Conservation (phyloP, 2,888 invertebrate species). For the Pyrgus malvae region DNA sequence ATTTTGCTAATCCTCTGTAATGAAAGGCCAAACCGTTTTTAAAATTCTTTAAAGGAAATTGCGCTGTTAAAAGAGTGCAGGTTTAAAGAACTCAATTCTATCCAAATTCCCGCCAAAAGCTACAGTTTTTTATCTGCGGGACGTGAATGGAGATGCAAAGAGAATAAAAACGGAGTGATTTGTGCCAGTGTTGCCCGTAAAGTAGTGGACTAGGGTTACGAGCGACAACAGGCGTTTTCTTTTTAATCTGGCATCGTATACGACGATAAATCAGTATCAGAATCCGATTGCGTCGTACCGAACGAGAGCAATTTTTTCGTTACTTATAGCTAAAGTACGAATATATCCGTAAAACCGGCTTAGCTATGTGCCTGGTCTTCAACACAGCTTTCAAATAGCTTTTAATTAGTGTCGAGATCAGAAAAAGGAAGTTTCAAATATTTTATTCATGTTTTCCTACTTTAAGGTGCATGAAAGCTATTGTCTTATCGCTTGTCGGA, state of each 20-base stretch:
- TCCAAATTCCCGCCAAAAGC: constrained; percentile 21
- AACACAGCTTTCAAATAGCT: too few species aligned
- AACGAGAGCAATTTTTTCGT: not conserved
- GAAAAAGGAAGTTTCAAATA: too few species aligned
- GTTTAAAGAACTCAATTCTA: constrained; percentile 6
- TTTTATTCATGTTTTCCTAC: too few species aligned
- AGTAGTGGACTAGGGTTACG: constrained; percentile 28
- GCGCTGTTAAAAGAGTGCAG: not conserved
- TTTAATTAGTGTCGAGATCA: too few species aligned
- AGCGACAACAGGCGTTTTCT: constrained; percentile 27
- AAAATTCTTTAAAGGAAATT: not conserved
- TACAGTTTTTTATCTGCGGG: constrained; percentile 23
- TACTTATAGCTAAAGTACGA: too few species aligned
- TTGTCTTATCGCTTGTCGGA: too few species aligned
- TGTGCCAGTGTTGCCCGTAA: constrained; percentile 26
- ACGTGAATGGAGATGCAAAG: constrained; percentile 23
- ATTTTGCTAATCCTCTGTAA: too few species aligned
- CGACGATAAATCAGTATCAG: constrained; percentile 34
- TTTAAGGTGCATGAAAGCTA: too few species aligned
- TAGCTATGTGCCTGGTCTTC: too few species aligned
- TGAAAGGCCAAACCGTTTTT: too few species aligned
- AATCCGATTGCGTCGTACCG: not conserved
- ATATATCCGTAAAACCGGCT: too few species aligned
- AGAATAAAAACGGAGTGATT: constrained; percentile 23
- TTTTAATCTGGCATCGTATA: constrained; percentile 29